Conservation (phyloP, 2,888 invertebrate species). For the Lasioglossum figueresi region DNA sequence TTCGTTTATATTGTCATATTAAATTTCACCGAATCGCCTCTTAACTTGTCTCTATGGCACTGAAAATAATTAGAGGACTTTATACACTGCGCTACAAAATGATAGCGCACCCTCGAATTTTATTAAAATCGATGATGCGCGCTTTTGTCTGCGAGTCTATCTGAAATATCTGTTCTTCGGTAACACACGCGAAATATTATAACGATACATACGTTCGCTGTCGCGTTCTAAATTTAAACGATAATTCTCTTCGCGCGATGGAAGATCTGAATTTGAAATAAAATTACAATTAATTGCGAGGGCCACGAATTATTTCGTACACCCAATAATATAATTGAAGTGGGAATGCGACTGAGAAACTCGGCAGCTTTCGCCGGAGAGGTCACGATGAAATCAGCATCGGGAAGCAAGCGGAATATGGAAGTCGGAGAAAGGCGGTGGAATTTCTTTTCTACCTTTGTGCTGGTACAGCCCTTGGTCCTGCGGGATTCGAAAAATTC, state of each 20-base stretch:
- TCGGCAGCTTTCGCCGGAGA: not conserved
- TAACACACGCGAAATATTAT: not conserved
- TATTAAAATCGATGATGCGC: not conserved
- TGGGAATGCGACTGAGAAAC: not conserved
- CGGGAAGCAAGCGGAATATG: constrained; percentile 2
- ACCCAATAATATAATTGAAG: not conserved
- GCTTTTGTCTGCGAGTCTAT: not conserved
- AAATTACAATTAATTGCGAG: not conserved
- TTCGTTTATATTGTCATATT: not conserved
- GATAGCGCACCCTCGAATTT: not conserved
- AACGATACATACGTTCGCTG: no score
- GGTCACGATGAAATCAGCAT: constrained; percentile 7
- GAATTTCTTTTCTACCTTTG: not conserved
- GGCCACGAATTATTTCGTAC: not conserved
- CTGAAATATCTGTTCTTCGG: no score
- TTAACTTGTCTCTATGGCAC: constrained; percentile 12
- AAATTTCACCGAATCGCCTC: not conserved
- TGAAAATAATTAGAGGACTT: constrained; percentile 14
- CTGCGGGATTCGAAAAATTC: not conserved
- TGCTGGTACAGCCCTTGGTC: not conserved
- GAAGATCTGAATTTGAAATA: not conserved
- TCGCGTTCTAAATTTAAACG: not conserved
- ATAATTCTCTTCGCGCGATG: not conserved
- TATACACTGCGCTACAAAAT: not conserved
- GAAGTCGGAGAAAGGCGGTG: not conserved